Evolutionary conservation across 1,140 invertebrate genomes (phyloP).

Genomic region (Arion vulgaris): DNA sequence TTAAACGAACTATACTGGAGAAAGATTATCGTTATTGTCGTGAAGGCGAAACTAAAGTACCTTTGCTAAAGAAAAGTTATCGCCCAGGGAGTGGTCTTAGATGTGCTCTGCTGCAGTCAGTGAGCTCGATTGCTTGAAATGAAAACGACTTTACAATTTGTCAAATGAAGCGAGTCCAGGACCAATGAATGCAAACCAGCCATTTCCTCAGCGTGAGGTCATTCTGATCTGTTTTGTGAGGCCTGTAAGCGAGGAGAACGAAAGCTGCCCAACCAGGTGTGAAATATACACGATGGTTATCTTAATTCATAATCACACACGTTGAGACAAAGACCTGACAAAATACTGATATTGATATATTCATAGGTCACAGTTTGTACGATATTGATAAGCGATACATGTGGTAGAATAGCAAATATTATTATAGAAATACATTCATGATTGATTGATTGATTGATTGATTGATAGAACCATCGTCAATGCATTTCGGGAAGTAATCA

Average conservation of each 20-base stretch:
- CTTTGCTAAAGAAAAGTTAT: not conserved
- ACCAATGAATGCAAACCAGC: not conserved
- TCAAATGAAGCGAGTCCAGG: not conserved
- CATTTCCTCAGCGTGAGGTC: not conserved
- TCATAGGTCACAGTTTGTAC: too few species aligned
- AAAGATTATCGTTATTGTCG: not conserved
- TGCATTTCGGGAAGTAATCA: too few species aligned
- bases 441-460: too few species aligned
- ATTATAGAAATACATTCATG: too few species aligned
- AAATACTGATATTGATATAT: too few species aligned
- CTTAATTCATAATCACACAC: not conserved
- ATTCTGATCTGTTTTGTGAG: not conserved
- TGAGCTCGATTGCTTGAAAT: not conserved
- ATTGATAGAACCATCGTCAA: too few species aligned
- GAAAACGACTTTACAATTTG: not conserved
- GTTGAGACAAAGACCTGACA: too few species aligned
- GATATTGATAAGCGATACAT: too few species aligned
- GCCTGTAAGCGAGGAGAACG: not conserved
- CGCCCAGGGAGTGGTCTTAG: not conserved
- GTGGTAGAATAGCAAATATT: too few species aligned
- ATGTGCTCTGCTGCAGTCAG: not conserved
- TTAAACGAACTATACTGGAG: not conserved
- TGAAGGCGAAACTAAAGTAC: not conserved
- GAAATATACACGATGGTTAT: not conserved
- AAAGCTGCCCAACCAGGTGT: not conserved